Percentiles rank a stretch among this genome's conserved stretches.
These are phyloP conservation scores for Abscondita cerata DNA, from an alignment of 2,888 invertebrate species.

Conservation along the genomic window DNA sequence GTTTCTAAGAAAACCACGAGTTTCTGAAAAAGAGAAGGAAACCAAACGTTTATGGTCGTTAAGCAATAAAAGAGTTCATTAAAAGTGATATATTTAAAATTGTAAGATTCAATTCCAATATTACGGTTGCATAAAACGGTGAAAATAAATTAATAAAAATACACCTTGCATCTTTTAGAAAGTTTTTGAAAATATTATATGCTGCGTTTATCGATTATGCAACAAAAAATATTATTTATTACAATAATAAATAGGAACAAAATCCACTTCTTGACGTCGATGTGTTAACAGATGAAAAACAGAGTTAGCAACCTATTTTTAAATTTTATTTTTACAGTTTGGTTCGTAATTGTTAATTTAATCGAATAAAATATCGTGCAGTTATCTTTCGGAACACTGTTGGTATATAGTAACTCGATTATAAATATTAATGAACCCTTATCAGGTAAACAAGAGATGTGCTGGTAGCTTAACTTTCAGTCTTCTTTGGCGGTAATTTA, in stretches of 20 bases:
- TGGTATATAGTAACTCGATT: not conserved
- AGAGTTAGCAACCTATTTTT: constrained; percentile 1
- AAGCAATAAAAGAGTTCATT: no score
- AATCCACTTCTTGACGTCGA: not conserved
- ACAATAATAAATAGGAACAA: not conserved
- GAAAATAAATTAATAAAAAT: no score
- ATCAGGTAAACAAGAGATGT: not conserved
- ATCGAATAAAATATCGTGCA: not conserved
- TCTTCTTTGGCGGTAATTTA: constrained; percentile 9
- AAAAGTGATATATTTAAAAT: no score
- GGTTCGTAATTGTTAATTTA: not conserved
- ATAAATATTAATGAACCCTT: constrained; percentile 1
- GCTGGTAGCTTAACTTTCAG: not conserved
- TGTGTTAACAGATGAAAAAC: constrained; percentile 1
- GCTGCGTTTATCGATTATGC: no score
- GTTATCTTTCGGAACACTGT: not conserved
- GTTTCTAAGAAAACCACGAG: no score
- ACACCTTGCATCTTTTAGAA: no score
- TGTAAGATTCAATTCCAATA: no score
- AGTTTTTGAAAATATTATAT: no score
- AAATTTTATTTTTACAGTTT: not conserved
- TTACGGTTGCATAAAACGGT: no score
- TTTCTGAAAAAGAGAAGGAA: no score
- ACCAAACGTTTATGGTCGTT: no score
- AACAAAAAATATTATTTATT: no score